phyloP scores from a whole-genome alignment of 2,797 vertebrate genomes.

The Cossypha caffra region DNA sequence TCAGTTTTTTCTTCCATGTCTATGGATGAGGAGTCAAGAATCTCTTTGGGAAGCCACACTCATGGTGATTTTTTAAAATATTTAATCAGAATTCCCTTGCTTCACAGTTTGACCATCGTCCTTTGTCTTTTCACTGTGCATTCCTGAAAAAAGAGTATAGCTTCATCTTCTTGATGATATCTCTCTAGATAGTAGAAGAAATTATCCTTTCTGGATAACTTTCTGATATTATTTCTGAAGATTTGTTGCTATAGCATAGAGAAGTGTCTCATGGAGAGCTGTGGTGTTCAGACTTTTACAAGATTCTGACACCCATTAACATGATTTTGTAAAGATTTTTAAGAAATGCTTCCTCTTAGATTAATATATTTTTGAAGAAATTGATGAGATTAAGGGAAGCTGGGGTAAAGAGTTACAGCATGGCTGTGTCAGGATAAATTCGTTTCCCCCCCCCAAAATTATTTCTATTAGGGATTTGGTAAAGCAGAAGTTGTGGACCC shows the following conservation, averaged over 20 bases:
- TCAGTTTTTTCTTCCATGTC: not conserved
- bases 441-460: accelerated
- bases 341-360: not conserved
- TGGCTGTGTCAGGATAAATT: not conserved
- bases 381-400: not conserved
- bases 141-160: not conserved
- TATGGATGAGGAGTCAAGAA: not conserved
- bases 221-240: not conserved
- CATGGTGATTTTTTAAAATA: not conserved
- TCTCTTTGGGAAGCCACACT: not conserved
- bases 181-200: not conserved
- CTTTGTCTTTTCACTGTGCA: not conserved
- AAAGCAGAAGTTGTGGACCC: not conserved
- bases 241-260: not conserved
- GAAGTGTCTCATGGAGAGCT: not conserved
- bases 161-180: not conserved
- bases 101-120: not conserved
- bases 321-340: not conserved
- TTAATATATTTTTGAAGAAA: not conserved
- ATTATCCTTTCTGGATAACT: not conserved
- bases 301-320: not conserved
- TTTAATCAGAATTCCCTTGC: not conserved
- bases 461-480: not conserved
- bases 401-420: not conserved
- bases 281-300: not conserved